phyloP scores from a whole-genome alignment of 2,113 vertebrate genomes.

The Ctenodactylus gundi region DNA sequence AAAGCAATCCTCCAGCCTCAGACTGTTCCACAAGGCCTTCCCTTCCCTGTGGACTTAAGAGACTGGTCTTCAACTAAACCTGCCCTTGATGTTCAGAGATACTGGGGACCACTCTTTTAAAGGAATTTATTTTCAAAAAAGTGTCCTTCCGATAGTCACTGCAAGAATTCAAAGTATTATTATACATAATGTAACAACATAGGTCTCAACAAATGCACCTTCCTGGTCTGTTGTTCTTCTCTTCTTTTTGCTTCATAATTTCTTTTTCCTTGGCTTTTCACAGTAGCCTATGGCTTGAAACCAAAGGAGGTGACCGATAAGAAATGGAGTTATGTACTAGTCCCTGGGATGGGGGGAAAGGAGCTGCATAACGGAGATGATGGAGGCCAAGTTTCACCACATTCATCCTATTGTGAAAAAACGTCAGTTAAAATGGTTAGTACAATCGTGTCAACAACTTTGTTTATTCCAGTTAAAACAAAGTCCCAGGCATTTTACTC shows the following conservation, averaged over 20 bases:
- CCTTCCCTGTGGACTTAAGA: too few relatives aligned
- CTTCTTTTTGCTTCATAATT: neutral
- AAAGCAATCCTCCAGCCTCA: too few relatives aligned
- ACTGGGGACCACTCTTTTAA: too few relatives aligned
- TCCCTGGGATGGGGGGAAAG: neutral
- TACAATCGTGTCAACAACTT: conserved; percentile 63
- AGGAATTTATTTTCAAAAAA: neutral
- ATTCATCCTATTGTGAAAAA: conserved; percentile 64
- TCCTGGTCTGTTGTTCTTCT: neutral
- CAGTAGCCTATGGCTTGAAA: neutral
- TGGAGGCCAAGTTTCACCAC: conserved; percentile 61
- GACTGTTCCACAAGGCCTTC: too few relatives aligned
- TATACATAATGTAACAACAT: neutral
- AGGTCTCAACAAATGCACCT: neutral
- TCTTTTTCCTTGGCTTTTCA: neutral
- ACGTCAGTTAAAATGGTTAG: conserved; percentile 63
- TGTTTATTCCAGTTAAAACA: conserved; percentile 59
- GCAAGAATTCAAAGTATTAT: neutral
- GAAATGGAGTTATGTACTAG: conserved; percentile 20
- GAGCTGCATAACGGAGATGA: conserved; percentile 1
- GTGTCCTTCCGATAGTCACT: neutral
- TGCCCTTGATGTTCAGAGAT: too few relatives aligned
- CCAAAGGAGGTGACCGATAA: neutral
- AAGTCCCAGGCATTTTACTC: neutral
- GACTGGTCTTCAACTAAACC: too few relatives aligned